These are phyloP conservation scores for Myotis brandtii DNA, from an alignment of 2,113 vertebrate species.

Conservation along the genomic window DNA sequence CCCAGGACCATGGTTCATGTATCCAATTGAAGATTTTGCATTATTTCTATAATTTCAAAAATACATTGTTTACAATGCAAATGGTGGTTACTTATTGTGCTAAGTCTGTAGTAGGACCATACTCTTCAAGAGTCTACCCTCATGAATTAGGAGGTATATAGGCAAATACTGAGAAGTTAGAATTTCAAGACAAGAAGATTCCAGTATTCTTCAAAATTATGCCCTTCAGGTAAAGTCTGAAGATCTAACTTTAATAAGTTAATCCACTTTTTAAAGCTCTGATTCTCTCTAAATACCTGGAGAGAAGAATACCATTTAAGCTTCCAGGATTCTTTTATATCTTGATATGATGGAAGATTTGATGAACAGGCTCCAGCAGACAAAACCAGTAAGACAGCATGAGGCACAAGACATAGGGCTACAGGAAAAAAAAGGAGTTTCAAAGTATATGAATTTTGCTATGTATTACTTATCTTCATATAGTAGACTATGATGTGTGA, in stretches of 20 bases:
- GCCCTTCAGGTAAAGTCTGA: neutral
- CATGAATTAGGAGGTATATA: neutral
- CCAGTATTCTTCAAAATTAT: neutral
- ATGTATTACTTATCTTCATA: neutral
- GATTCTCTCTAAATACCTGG: neutral
- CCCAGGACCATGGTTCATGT: accelerated
- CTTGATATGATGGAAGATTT: neutral
- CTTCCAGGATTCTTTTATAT: neutral
- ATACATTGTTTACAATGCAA: neutral
- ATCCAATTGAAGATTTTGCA: neutral
- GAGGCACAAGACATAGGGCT: neutral
- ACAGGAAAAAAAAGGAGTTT: neutral
- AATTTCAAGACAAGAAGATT: neutral
- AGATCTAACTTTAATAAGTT: neutral
- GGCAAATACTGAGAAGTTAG: neutral
- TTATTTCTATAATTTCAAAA: neutral
- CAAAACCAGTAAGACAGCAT: neutral
- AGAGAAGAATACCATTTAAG: neutral
- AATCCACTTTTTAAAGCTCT: neutral
- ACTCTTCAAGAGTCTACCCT: neutral
- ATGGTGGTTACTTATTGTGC: neutral
- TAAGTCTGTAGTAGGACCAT: neutral
- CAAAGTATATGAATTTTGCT: neutral
- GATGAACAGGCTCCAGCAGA: neutral
- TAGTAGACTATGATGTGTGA: neutral